A percentile compares a stretch with the other conserved stretches of the same genome.
phyloP scores from a whole-genome alignment of 2,888 invertebrate genomes.

The Zeuzera pyrina region DNA sequence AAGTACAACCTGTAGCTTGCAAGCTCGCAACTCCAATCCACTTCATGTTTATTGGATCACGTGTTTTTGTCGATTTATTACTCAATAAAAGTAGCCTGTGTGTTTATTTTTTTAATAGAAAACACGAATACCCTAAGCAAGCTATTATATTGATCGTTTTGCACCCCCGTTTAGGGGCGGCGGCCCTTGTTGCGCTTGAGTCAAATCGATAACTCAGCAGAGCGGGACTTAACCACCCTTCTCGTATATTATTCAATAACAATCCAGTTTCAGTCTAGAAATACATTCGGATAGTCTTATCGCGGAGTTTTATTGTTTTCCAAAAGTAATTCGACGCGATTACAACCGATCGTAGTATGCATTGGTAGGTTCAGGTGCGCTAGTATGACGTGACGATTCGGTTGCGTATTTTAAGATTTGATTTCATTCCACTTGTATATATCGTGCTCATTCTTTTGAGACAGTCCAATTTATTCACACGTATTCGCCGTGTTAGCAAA shows the following conservation, averaged over 20 bases:
- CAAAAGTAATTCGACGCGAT: conserved; percentile 56
- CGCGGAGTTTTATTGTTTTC: conserved; percentile 57
- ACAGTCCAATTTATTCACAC: no score
- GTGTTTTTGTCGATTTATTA: conserved; percentile 34
- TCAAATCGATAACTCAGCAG: conserved; percentile 51
- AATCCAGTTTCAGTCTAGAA: conserved; percentile 7
- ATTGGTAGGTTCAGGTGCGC: conserved; percentile 53
- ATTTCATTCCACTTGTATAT: conserved; percentile 34
- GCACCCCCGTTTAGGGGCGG: conserved; percentile 38
- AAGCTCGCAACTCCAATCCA: no score
- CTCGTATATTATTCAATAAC: conserved; percentile 18
- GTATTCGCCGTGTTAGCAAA: no score
- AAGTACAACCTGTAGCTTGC: not conserved
- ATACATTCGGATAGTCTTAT: conserved; percentile 41
- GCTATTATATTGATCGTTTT: conserved; percentile 22
- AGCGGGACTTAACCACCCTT: conserved; percentile 26
- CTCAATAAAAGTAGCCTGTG: conserved; percentile 27
- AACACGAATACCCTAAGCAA: conserved; percentile 19
- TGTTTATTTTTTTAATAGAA: conserved; percentile 20
- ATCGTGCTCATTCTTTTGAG: no score
- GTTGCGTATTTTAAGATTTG: conserved; percentile 33
- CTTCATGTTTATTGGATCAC: no score
- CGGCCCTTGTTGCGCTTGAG: conserved; percentile 54
- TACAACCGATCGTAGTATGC: conserved; percentile 55
- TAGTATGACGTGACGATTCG: conserved; percentile 17